Evolutionary conservation across 2,797 vertebrate genomes (phyloP), one percentile per base, ranked within the genome.

Genomic region (Sebastes glaucus): DNA sequence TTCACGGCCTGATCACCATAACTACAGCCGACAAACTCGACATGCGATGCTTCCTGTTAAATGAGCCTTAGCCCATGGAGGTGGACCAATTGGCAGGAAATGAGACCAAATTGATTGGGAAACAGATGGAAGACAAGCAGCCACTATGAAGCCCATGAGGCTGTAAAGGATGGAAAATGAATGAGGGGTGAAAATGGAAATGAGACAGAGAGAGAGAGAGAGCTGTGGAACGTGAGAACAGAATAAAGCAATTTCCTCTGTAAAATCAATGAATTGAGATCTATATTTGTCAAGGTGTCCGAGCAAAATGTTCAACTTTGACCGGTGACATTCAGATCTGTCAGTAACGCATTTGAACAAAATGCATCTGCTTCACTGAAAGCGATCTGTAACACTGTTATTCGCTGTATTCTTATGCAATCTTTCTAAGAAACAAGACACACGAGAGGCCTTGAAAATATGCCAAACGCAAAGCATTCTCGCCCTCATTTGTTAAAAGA

Each of bases 11-110:
- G 81, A 90, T 91, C 84, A 80, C 82, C 83, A 78, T 88, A 83
- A 87, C 87, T 79, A 86, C 85, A 86, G 84, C 80, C 69, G 86
- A 92, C 84, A 81, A 89, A 70, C 86, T 85, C 86, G 75, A 82
- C 83, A 82, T 87, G 84, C n/a, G 3, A 77, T 32, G 76, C 74
- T 89, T 91, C 78, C 90, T 89, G 83, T 88, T 87, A 88, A 92
- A 91, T 90, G 88, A 88, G 87, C 87, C 86, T 71, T 71, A 77
- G 77, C 71, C 75, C 74, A 59, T 85, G 87, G 89, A 93, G 89
- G 89, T 91, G 85, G 81, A 89, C 78, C 89, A 87, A 84, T 86
- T 93, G 91, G 89, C 86, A 93, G 93, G 90, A 94, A 93, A 94
- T 90, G 84, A 93, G 87, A 85, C 33, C 81, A 90, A 89, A 92